Evolutionary conservation across 2,888 invertebrate species (phyloP), one percentile per base, ranked within the genome.

Genomic region (Synanthedon andrenaeformis): DNA sequence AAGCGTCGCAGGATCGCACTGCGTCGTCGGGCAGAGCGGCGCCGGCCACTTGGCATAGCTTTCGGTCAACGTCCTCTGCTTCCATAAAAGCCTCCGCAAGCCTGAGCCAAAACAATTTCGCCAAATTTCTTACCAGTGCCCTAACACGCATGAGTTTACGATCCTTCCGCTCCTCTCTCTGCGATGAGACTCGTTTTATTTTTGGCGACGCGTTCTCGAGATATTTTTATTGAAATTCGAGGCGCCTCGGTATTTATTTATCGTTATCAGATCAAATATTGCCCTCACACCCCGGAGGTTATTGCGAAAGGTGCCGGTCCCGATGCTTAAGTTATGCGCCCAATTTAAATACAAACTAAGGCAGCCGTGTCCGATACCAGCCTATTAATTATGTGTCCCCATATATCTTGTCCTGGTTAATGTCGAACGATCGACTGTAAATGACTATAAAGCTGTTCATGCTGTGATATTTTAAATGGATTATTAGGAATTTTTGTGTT

Each of bases 91-190:
- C 83, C 84, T 84, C 70, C 70, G 68, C 72, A 76, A 67, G 61
- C 68, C 64, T 62, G 69, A 70, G 72, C 87, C 87, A 86, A 86
- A 85, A 84, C 85, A 85, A 86, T 87, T 87, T 82, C 74, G 72
- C 79, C 81, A 79, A 85, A 83, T 79, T 80, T 79, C 84, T 79
- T 82, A 79, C 79, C 76, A 80, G 74, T 68, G 69, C 75, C 79
- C 74, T 74, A 78, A 76, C 79, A 83, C 80, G 81, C 82, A 79
- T 79, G 78, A 75, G 72, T 85, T 84, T 85, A 84, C 78, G 80
- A 81, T 71, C 80, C 67, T 73, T 70, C 66, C 70, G 69, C 62
- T 72, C 49, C 49, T 49, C 63, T 69, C 66, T 66, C 64, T 59
- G 59, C 62, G 61, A 65, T 66, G 64, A 65, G 63, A 63, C 63